Conservation (phyloP, 2,797 vertebrate genomes). For the Dendrocincla fuliginosa region DNA sequence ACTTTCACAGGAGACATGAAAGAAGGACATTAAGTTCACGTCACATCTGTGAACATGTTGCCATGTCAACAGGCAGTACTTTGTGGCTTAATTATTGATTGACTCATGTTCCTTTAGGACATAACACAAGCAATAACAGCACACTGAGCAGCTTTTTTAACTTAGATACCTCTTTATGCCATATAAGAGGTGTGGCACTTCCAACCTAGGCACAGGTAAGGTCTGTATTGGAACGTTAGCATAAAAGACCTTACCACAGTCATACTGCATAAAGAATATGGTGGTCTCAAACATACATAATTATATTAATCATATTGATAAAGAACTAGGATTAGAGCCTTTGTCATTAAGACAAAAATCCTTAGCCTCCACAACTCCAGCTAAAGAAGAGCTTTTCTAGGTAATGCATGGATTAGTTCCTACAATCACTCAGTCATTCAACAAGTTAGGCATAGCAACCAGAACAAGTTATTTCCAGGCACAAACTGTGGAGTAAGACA, state of each 20-base stretch:
- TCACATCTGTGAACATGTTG: conserved; percentile 63
- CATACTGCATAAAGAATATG: not conserved
- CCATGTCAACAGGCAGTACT: conserved; percentile 71
- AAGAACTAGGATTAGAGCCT: not conserved
- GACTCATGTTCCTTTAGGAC: conserved; percentile 74
- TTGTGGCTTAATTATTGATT: conserved; percentile 75
- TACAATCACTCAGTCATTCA: not conserved
- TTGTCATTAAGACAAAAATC: not conserved
- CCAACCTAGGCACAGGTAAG: not conserved
- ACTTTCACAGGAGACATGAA: conserved; percentile 57
- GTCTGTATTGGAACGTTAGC: not conserved
- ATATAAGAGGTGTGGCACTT: conserved; percentile 31
- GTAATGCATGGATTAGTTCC: not conserved
- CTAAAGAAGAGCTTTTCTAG: not conserved
- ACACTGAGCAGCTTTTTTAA: conserved; percentile 47
- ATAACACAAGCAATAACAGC: conserved; percentile 71
- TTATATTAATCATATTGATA: not conserved
- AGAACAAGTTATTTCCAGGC: conserved; percentile 23
- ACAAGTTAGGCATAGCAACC: not conserved
- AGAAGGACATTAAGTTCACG: conserved; percentile 66
- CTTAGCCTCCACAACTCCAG: not conserved
- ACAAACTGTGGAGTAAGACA: not conserved
- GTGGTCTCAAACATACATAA: not conserved
- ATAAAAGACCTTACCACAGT: not conserved
- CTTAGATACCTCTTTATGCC: conserved; percentile 34